Evolutionary conservation across 2,797 vertebrate genomes (phyloP), one percentile per base, ranked within the genome.

Genomic region (Phoebastria nigripes): DNA sequence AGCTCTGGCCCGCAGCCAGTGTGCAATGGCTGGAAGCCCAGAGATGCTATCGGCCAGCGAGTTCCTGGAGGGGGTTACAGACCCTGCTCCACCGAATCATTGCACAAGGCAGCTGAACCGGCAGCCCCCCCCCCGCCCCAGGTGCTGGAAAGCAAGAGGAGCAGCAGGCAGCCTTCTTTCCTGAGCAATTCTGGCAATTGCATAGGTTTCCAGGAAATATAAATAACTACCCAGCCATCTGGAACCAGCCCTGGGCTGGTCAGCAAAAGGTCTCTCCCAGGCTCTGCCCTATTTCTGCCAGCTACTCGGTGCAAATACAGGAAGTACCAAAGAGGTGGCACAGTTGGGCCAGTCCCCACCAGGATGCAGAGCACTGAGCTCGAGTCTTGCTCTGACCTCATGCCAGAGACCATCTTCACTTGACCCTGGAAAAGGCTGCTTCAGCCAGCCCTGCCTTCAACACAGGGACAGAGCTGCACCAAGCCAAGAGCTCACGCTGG

Each of bases 31-130:
- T 39, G 41, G 7, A 22, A 86, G 89, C 25, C 71, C 58, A 61
- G 56, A 19, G 47, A 46, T 41, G 15, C 33, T 31, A 15, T 31
- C 0, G 0, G 39, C 21, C 82, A 33, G 39, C 0, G 2, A 65
- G 51, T 29, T 90, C 51, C 63, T 74, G n/a, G 63, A 70, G 28
- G 22, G 52, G 55, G 37, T 37, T 56, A 44, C 35, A 55, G 63
- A 70, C 59, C 42, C 55, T 10, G 51, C 25, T 79, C 39, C 63
- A 69, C 31, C 2, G 9, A 69, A 66, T 11, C 25, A 11, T 33
- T 51, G 37, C 49, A 37, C 71, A 46, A 54, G 12, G 44, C 55
- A 66, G 84, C 41, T 3, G 2, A 59, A 55, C 5, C 4, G 0
- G 22, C 35, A 77, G 35, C 7, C 2, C 28, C n/a, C 22, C 12